phyloP scores from a whole-genome alignment of 92 coral and sea anemone species.

The Epizoanthus stellaris region DNA sequence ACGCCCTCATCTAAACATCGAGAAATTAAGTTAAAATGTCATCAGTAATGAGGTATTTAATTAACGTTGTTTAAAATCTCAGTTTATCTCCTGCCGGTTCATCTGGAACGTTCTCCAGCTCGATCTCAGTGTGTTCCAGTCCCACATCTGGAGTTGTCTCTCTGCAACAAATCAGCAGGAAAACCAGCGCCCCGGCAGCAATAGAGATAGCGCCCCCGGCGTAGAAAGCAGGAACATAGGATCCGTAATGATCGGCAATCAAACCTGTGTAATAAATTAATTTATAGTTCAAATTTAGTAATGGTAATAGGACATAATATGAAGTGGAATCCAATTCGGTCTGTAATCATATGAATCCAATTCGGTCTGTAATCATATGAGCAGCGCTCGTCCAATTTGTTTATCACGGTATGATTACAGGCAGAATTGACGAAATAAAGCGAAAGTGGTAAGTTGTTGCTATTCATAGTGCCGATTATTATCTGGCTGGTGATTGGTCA shows the following conservation, averaged over 20 bases:
- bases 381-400: no score
- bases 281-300: no score
- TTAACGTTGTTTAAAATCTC: no score
- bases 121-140: neutral
- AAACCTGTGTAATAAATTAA: neutral
- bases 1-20: no score
- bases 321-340: neutral
- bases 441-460: no score
- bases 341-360: neutral
- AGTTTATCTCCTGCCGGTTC: neutral
- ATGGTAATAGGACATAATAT: no score
- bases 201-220: neutral
- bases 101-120: neutral
- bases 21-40: no score
- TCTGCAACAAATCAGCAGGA: neutral
- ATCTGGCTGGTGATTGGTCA: no score
- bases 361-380: neutral
- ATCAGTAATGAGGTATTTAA: no score
- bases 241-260: slow-evolving; percentile 14
- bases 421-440: no score
- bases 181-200: slow-evolving; percentile 8
- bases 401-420: no score
- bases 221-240: neutral
- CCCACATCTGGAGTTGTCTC: neutral
- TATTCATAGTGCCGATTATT: no score